Evolutionary conservation across 2,888 invertebrate species (phyloP), one percentile per base, ranked within the genome.

Genomic region (Protodeltote pygarga): DNA sequence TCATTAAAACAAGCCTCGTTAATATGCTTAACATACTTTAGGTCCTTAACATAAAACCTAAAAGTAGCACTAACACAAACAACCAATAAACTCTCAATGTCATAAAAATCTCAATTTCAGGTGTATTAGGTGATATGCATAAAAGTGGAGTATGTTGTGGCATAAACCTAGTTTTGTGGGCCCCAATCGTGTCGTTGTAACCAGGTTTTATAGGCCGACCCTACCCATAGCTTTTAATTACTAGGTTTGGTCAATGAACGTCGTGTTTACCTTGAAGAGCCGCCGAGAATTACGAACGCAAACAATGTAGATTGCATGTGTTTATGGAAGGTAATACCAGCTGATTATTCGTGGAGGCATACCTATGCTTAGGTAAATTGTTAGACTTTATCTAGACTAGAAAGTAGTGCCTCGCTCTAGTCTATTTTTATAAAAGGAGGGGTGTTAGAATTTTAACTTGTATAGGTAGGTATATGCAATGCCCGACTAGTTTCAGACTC

Each of bases 201-300:
- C 53, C 31, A 50, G 60, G 51, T 61, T 69, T 74, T 71, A 71
- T 48, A 34, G 47, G 35, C 34, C 44, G 58, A 53, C 66, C 59
- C 55, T 44, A 59, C 70, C 61, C 50, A 55, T 45, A 58, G 48
- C 51, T 73, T 71, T 68, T 75, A 73, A 75, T 74, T 75, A 75
- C 66, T 29, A n/a, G 46, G 40, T 63, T 64, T 60, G 59, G 58
- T 62, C 61, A 66, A 66, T 71, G 65, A 62, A 53, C 44, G 45
- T 31, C 32, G 46, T 61, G 48, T 48, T 68, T 57, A 33, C 48
- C 44, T 54, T 50, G 31, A 28, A 34, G 24, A 35, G 32, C 24
- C n/a, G 31, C 19, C 20, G 35, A 44, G 31, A 21, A 66, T 62
- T 52, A 42, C 16, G 27, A 28, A 16, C 45, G 28, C 47, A 48